A percentile compares a stretch with the other conserved stretches of the same genome.
Conservation (phyloP, 2,113 vertebrate genomes). For the Salvelinus namaycush region DNA sequence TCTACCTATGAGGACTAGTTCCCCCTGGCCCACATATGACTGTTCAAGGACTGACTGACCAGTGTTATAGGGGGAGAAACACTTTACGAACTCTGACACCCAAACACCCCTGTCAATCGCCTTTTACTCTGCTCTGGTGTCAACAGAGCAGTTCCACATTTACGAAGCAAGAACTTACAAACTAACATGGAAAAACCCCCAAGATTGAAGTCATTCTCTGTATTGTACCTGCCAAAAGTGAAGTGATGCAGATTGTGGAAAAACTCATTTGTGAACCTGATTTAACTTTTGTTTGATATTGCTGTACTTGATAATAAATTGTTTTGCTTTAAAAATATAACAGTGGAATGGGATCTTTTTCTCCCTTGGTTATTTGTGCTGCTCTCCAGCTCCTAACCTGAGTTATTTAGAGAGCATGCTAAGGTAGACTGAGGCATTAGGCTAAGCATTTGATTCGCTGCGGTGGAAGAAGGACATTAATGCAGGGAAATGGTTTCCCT, state of each 20-base stretch:
- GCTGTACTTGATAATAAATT: constrained; percentile 82
- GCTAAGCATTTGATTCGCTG: constrained; percentile 61
- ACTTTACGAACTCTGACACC: constrained; percentile 61
- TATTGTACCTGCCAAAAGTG: constrained; percentile 43
- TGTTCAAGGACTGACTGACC: constrained; percentile 26
- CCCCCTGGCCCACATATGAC: not conserved
- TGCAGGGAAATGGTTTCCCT: constrained; percentile 66
- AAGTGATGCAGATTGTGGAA: constrained; percentile 51
- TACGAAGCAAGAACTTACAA: constrained; percentile 41
- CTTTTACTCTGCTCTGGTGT: constrained; percentile 56
- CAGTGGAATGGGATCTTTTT: constrained; percentile 31
- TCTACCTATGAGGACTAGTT: constrained; percentile 19
- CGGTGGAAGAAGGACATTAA: constrained; percentile 65
- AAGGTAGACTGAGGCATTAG: constrained; percentile 36
- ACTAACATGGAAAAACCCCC: constrained; percentile 45
- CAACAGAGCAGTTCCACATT: constrained; percentile 55
- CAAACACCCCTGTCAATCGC: constrained; percentile 46
- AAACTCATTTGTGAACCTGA: constrained; percentile 64
- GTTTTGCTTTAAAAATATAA: constrained; percentile 71
- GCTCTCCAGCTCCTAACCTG: constrained; percentile 17
- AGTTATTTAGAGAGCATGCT: constrained; percentile 42
- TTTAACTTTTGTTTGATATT: constrained; percentile 75
- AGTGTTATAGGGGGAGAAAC: constrained; percentile 42
- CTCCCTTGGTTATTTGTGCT: constrained; percentile 21
- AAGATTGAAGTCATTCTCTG: constrained; percentile 64